These are phyloP conservation scores for Sandelia bainsii DNA, from an alignment of 2,797 vertebrate genomes.

Conservation along the genomic window DNA sequence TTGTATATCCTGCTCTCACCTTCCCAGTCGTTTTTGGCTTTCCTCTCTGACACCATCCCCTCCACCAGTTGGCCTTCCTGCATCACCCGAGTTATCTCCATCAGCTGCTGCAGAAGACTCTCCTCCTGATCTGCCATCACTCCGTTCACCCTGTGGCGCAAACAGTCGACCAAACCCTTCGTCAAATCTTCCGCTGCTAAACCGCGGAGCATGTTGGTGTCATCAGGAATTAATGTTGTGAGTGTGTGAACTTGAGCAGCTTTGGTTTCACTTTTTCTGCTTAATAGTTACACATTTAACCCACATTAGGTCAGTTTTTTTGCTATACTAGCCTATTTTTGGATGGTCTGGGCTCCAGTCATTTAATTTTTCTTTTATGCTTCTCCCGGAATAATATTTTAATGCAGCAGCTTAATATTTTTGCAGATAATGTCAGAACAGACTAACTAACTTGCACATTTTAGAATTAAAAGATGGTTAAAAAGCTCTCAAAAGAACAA, in stretches of 20 bases:
- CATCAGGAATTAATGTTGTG: too few species aligned
- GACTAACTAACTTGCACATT: too few species aligned
- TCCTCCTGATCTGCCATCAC: constrained; percentile 92
- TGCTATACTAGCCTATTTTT: not conserved
- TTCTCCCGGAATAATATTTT: not conserved
- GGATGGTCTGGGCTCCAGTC: not conserved
- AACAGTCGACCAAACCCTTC: not conserved
- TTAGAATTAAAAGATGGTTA: too few species aligned
- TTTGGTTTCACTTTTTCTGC: not conserved
- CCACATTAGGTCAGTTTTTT: not conserved
- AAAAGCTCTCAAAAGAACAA: not conserved
- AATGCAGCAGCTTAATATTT: not conserved
- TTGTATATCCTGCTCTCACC: constrained; percentile 71
- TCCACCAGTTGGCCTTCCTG: constrained; percentile 92
- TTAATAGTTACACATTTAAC: not conserved
- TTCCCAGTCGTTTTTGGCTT: constrained; percentile 87
- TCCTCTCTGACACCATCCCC: constrained; percentile 85
- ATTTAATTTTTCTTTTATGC: not conserved
- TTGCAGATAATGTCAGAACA: not conserved
- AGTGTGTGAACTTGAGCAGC: not conserved
- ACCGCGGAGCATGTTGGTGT: not conserved
- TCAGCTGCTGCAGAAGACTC: constrained; percentile 90
- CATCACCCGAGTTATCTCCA: constrained; percentile 94
- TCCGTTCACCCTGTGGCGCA: constrained; percentile 77
- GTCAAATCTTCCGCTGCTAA: not conserved